Evolutionary conservation across 2,797 vertebrate genomes (phyloP), one percentile per base, ranked within the genome.

Genomic region (Scolopax rusticola): DNA sequence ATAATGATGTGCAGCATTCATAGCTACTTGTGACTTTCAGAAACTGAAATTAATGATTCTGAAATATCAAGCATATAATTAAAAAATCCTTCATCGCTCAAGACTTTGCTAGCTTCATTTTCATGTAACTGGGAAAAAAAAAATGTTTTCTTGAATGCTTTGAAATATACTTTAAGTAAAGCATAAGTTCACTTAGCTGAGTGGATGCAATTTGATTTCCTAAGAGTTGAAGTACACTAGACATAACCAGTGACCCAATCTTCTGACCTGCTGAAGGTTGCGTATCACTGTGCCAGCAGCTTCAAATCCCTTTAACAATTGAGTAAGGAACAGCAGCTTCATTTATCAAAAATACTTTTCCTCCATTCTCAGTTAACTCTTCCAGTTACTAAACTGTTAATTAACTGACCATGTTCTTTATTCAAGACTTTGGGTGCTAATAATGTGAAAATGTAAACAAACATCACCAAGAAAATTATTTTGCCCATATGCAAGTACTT

Each of bases 91-190:
- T 91, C 67, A 80, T 80, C 6, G 8, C 71, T 96, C 33, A 15
- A 91, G 94, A 95, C 60, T 92, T 51, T 76, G 65, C 95, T 95
- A 85, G 78, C 45, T 89, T 96, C 96, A 84, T 95, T 94, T 97
- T 96, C 94, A 86, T 45, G 57, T 91, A 92, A 96, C 91, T 93
- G 93, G 91, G 69, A 67, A 88, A 95, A 96, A 95, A 96, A 96
- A 89, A 90, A 80, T 61, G 48, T 96, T 97, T 96, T 85, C 83
- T 81, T 50, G 84, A 93, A n/a, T 15, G 64, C 70, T 93, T 90
- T 94, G 77, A 87, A 93, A 36, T 63, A 45, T 71, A 85, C 81
- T 95, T 95, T 96, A 94, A 93, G 74, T 89, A 91, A 89, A 89
- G 48, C 68, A 82, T 63, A 95, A 96, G 86, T 79, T 96, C 88